Percentiles rank a stretch among this genome's conserved stretches.
phyloP scores from a whole-genome alignment of 1,140 invertebrate species.

The Cylas formicarius region DNA sequence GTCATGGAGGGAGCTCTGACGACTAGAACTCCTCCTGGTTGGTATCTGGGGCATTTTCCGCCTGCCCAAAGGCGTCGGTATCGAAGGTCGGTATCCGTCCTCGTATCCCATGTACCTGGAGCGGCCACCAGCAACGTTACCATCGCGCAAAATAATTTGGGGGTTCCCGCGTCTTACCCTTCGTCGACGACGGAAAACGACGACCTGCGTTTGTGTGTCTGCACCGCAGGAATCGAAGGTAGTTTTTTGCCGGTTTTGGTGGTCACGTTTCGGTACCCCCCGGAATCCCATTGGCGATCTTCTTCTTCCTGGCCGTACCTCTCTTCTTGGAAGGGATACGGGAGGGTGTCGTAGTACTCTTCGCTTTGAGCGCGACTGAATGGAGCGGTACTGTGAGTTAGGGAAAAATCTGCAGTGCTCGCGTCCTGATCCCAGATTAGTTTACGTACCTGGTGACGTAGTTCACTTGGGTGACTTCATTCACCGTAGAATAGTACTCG shows the following conservation, averaged over 20 bases:
- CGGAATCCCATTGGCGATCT: conserved; percentile 62
- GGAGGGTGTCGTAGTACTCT: conserved; percentile 47
- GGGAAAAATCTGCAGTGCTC: not conserved
- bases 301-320: conserved; percentile 59
- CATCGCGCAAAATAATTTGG: too few species aligned
- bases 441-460: conserved; percentile 19
- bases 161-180: too few species aligned
- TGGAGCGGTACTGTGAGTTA: conserved; percentile 17
- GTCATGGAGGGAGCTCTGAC: conserved; percentile 36
- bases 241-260: conserved; percentile 40
- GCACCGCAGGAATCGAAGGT: conserved; percentile 35
- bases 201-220: conserved; percentile 41
- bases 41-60: conserved; percentile 40
- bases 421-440: not conserved
- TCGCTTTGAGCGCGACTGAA: conserved; percentile 39
- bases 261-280: conserved; percentile 43
- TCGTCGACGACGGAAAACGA: conserved; percentile 35
- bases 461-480: conserved; percentile 27
- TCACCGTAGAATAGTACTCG: conserved; percentile 25
- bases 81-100: conserved; percentile 17
- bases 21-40: conserved; percentile 33
- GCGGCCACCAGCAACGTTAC: too few species aligned
- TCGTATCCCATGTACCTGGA: conserved; percentile 18
- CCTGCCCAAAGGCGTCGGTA: conserved; percentile 31
- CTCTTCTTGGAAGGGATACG: conserved; percentile 46